A percentile compares a stretch with the other conserved stretches of the same genome.
Conservation (phyloP, 64 coral and sea anemone species). For the Platygyra sinensis region DNA sequence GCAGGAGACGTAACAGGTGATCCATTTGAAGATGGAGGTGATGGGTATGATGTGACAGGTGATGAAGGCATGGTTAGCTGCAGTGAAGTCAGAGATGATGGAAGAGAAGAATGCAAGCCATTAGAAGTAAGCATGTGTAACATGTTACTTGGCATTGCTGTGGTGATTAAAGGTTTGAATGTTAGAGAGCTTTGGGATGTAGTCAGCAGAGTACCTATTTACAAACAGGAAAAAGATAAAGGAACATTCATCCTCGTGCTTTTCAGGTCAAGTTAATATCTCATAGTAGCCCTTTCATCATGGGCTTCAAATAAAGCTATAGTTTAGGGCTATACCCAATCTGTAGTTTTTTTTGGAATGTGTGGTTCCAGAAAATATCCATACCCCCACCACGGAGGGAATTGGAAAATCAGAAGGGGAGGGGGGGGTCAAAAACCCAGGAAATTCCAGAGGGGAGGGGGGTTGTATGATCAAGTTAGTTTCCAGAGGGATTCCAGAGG, state of each 20-base stretch:
- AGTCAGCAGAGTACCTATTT: not conserved
- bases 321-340: too few relatives aligned
- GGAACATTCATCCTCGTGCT: not conserved
- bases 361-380: too few relatives aligned
- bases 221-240: not conserved
- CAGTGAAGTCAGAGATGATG: not conserved
- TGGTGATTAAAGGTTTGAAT: not conserved
- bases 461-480: too few relatives aligned
- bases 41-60: constrained; percentile 38
- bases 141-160: not conserved
- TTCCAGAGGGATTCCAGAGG: too few relatives aligned
- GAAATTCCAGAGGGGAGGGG: too few relatives aligned
- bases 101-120: not conserved
- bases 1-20: constrained; percentile 49
- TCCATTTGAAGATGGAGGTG: constrained; percentile 43
- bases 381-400: too few relatives aligned
- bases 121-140: not conserved
- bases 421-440: too few relatives aligned
- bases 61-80: constrained; percentile 12
- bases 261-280: too few relatives aligned
- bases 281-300: too few relatives aligned
- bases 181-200: not conserved
- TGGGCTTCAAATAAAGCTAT: too few relatives aligned
- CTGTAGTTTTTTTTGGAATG: too few relatives aligned
- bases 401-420: too few relatives aligned